Base-by-base conservation (phyloP, 2,797 vertebrate genomes). In the Mormyrus proboscirostris region DNA sequence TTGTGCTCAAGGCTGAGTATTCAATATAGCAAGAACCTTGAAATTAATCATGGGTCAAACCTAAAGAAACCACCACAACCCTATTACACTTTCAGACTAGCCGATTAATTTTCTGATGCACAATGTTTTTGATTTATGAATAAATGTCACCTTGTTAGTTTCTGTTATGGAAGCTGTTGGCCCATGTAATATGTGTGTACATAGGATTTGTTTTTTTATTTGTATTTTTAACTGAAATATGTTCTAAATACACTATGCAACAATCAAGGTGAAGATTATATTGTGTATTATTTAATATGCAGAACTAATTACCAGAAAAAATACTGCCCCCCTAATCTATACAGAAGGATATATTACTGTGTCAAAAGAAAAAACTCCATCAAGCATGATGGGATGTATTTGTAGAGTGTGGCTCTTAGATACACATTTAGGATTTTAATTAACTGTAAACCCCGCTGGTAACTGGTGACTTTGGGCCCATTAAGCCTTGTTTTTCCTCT, bases 71-170 rank as follows among this genome's bases (percentile, higher is more conserved):
- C 89, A 88, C 3, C 65, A 55, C 88, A 88, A 91, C 89, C 89
- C 89, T 88, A 90, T 91, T 90, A 89, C 33, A 82, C 25, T 38
- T 53, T 3, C 69, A 82, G 89, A 90, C 88, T 38, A 88, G 62
- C 62, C 53, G 59, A 90, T 91, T 91, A 87, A 90, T 90, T 89
- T 88, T 88, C 88, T 88, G 88, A 89, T 89, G 88, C 87, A 62
- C 57, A 88, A 89, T 88, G 59, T 65, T 49, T 88, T 83, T 62
- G 89, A 90, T 90, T 89, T 86, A 90, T 57, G 86, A 88, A 88
- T 57, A 85, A 89, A 90, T 90, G 84, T 89, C 90, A 16, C 10
- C 4, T 19, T 51, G 38, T 38, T 25, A 14, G 41, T 57, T 53
- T 83, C 50, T 41, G n/a, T 83, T 25, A 55, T 69, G 85, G 82